A percentile compares a stretch with the other conserved stretches of the same genome.
phyloP scores from a whole-genome alignment of 2,888 invertebrate species.

The Neoitamus cyanurus region DNA sequence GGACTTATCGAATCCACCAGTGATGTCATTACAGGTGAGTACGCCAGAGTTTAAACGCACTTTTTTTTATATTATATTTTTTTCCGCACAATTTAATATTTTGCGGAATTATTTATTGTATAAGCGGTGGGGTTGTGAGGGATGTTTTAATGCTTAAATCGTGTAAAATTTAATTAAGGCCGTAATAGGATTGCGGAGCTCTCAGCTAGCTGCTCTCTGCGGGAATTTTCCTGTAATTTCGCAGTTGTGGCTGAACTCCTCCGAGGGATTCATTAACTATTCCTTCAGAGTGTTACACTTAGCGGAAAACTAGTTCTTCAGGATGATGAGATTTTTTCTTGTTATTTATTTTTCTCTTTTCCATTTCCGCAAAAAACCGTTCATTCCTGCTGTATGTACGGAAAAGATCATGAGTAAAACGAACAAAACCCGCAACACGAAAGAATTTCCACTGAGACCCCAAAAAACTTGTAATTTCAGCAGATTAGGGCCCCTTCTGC shows the following conservation, averaged over 20 bases:
- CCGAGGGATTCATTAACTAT: not conserved
- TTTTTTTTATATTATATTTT: not conserved
- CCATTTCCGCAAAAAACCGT: not conserved
- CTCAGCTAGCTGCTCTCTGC: not conserved
- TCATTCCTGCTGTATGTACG: not conserved
- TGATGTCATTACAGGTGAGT: constrained; percentile 27
- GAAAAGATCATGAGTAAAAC: not conserved
- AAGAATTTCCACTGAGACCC: not conserved
- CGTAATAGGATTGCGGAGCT: not conserved
- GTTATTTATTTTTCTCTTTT: not conserved
- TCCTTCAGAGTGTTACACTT: not conserved
- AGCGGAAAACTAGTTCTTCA: not conserved
- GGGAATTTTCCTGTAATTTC: not conserved
- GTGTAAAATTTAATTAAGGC: not conserved
- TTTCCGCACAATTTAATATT: not conserved
- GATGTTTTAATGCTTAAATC: not conserved
- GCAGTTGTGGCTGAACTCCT: not conserved
- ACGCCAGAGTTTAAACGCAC: not conserved
- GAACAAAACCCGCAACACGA: not conserved
- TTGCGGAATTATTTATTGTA: not conserved
- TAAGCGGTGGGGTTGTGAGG: not conserved
- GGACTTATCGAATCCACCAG: constrained; percentile 20
- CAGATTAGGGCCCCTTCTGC: not conserved
- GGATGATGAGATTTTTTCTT: not conserved
- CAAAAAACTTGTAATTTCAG: not conserved